Percentiles rank a stretch among this genome's conserved stretches.
Evolutionary conservation across 2,888 invertebrate genomes (phyloP).

Genomic region (Didymodactylos carnosus): DNA sequence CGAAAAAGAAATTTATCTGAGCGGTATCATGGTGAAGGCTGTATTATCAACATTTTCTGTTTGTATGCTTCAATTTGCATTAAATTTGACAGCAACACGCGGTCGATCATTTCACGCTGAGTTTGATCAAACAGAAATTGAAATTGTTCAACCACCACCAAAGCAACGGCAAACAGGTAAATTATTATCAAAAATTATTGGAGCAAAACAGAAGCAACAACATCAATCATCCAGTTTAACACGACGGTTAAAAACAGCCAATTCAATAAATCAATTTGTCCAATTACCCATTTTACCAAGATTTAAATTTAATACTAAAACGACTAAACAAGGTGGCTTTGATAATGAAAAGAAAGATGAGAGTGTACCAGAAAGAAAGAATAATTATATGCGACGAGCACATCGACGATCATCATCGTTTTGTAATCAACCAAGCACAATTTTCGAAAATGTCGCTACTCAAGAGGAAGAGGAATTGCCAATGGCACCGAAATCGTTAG

Average conservation of each 20-base stretch:
- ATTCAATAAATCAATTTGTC: neutral
- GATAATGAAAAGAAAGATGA: too few relatives aligned
- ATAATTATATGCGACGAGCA: too few relatives aligned
- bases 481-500: neutral
- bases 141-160: neutral
- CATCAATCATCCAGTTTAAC: neutral
- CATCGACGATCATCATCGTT: neutral
- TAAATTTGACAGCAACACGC: constrained; percentile 28
- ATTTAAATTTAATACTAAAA: too few relatives aligned
- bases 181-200: neutral
- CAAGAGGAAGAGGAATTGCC: neutral
- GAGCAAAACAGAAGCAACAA: neutral
- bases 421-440: neutral
- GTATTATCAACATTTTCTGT: constrained; percentile 27
- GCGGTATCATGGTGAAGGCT: constrained; percentile 22
- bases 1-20: constrained; percentile 19
- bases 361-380: too few relatives aligned
- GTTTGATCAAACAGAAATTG: neutral
- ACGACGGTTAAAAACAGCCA: neutral
- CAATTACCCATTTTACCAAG: too few relatives aligned
- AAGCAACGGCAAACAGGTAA: neutral
- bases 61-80: constrained; percentile 28
- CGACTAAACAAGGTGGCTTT: too few relatives aligned
- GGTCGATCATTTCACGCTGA: constrained; percentile 3
- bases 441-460: neutral